phyloP scores from a whole-genome alignment of 2,797 vertebrate genomes.

The Masticophis lateralis region DNA sequence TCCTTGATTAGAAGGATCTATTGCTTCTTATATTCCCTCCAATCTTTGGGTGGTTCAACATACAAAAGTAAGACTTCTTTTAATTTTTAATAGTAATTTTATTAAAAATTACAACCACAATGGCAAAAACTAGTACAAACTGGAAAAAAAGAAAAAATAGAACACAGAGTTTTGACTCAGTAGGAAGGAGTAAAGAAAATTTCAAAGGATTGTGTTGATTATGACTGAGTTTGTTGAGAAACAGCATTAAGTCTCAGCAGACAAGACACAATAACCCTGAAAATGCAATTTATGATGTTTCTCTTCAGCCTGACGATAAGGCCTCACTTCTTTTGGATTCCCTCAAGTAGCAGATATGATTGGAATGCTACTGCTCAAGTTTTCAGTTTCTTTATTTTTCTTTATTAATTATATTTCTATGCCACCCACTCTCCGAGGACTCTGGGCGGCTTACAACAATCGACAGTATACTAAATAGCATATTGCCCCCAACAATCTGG shows the following conservation, averaged over 20 bases:
- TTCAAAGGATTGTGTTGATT: neutral
- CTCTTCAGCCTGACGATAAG: neutral
- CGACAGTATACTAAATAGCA: no score
- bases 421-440: no score
- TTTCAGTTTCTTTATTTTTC: neutral
- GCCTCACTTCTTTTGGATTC: neutral
- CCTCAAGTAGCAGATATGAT: neutral
- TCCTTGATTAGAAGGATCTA: no score
- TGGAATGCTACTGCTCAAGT: neutral
- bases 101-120: neutral
- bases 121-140: neutral
- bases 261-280: neutral
- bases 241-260: neutral
- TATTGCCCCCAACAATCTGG: no score
- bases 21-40: no score
- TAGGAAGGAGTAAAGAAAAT: neutral
- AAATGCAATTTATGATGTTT: neutral
- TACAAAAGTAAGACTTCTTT: neutral
- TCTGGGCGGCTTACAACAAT: no score
- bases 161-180: neutral
- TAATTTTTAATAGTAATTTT: neutral
- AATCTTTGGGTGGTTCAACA: no score
- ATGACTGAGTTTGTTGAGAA: neutral
- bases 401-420: no score
- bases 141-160: neutral